These are phyloP conservation scores for Polyergus mexicanus DNA, from an alignment of 1,140 invertebrate species.

Conservation along the genomic window DNA sequence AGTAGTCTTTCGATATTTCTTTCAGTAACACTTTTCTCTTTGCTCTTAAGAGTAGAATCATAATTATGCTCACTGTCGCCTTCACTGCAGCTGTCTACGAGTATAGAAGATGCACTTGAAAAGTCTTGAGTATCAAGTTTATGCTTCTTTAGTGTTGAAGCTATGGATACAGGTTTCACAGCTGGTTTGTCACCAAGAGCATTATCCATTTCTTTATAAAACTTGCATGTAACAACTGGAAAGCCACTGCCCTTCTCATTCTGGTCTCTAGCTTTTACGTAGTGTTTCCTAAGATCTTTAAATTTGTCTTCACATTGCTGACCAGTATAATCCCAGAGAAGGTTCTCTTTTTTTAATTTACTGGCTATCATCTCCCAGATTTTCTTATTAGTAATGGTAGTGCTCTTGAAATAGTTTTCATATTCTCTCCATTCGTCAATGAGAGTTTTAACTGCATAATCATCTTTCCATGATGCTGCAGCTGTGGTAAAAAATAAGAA, in stretches of 20 bases:
- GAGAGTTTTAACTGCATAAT: constrained; percentile 15
- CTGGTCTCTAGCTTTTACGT: neutral
- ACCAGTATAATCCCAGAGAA: neutral
- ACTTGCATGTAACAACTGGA: constrained; percentile 42
- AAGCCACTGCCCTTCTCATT: constrained; percentile 10
- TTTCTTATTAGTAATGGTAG: constrained; percentile 20
- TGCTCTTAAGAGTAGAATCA: neutral
- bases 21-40: neutral
- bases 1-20: neutral
- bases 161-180: constrained; percentile 7
- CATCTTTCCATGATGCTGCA: constrained; percentile 13
- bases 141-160: constrained; percentile 4
- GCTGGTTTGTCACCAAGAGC: constrained; percentile 41
- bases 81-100: neutral
- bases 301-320: constrained; percentile 27
- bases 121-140: neutral
- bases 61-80: neutral
- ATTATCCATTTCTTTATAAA: constrained; percentile 48
- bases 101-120: neutral
- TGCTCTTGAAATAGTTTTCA: constrained; percentile 12
- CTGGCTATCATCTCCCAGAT: constrained; percentile 20
- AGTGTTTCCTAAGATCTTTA: neutral
- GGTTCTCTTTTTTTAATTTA: constrained; percentile 12
- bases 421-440: constrained; percentile 20
- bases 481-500: neutral